Percentiles rank a stretch among this genome's conserved stretches.
These are phyloP conservation scores for Mixornis gularis DNA, from an alignment of 2,113 vertebrate species.

Conservation along the genomic window DNA sequence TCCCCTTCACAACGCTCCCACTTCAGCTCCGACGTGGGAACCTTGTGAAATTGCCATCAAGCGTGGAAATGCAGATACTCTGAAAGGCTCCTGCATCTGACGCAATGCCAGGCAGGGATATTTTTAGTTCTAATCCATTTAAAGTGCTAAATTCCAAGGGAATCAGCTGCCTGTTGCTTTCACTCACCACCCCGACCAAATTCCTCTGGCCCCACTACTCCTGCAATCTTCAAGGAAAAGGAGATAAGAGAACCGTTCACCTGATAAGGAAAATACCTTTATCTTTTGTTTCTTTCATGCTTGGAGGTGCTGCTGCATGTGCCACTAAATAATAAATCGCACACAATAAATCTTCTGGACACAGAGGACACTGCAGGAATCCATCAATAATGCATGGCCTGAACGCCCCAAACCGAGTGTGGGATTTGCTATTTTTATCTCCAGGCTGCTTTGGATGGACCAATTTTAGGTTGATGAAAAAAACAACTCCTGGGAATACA, in stretches of 20 bases:
- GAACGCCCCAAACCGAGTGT: accelerated
- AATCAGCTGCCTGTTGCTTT: conserved; percentile 43
- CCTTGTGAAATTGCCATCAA: background rate
- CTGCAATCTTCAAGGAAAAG: background rate
- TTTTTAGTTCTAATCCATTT: conserved; percentile 74
- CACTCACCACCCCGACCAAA: conserved; percentile 21
- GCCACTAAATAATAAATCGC: conserved; percentile 26
- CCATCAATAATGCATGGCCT: background rate
- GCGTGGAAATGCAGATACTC: background rate
- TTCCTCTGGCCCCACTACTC: background rate
- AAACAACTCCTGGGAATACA: background rate
- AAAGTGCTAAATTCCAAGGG: conserved; percentile 68
- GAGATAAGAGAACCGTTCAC: conserved; percentile 11
- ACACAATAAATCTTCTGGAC: background rate
- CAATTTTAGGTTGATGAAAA: background rate
- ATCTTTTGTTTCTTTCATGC: background rate
- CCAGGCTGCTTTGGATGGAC: background rate
- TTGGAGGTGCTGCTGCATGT: background rate
- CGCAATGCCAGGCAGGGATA: conserved; percentile 37
- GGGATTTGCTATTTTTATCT: background rate
- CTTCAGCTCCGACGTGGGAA: background rate
- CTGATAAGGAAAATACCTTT: background rate
- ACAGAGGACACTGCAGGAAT: background rate
- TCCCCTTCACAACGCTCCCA: background rate
- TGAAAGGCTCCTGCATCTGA: background rate